Percentiles rank a stretch among this genome's conserved stretches.
Conservation (phyloP, 2,113 vertebrate genomes). For the Progne subis region DNA sequence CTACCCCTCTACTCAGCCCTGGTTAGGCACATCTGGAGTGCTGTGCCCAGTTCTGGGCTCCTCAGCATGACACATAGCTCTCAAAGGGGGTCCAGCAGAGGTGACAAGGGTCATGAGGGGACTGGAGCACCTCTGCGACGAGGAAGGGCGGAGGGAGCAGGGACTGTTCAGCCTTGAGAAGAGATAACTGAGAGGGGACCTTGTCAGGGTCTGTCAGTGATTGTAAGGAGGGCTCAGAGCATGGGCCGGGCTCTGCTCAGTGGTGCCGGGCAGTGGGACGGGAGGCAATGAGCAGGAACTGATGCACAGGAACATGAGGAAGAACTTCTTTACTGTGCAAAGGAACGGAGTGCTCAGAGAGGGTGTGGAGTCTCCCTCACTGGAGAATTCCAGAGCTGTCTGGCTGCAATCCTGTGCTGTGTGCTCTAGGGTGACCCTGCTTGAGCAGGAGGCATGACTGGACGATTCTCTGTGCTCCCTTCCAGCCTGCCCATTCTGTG, state of each 20-base stretch:
- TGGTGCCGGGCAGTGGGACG: background rate
- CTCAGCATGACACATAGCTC: background rate
- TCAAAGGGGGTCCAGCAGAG: background rate
- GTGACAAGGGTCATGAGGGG: too few species aligned
- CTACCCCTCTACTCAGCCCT: background rate
- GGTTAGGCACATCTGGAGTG: background rate
- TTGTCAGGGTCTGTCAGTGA: background rate
- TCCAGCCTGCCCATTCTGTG: background rate
- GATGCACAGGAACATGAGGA: background rate
- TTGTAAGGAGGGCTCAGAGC: background rate
- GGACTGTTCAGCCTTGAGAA: background rate
- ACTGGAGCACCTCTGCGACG: rapidly evolving
- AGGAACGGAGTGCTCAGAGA: too few species aligned
- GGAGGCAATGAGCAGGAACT: background rate
- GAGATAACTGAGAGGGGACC: background rate
- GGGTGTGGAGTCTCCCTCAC: background rate
- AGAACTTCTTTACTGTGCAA: background rate
- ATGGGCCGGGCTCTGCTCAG: background rate
- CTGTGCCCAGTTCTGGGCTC: background rate
- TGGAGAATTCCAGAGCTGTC: background rate
- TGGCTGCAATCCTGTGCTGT: background rate
- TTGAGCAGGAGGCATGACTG: too few species aligned
- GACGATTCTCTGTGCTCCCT: rapidly evolving
- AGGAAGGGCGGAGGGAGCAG: background rate
- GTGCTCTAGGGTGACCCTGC: background rate